A percentile compares a stretch with the other conserved stretches of the same genome.
Conservation (phyloP, 2,888 invertebrate species). For the Epirrhoe tristata region DNA sequence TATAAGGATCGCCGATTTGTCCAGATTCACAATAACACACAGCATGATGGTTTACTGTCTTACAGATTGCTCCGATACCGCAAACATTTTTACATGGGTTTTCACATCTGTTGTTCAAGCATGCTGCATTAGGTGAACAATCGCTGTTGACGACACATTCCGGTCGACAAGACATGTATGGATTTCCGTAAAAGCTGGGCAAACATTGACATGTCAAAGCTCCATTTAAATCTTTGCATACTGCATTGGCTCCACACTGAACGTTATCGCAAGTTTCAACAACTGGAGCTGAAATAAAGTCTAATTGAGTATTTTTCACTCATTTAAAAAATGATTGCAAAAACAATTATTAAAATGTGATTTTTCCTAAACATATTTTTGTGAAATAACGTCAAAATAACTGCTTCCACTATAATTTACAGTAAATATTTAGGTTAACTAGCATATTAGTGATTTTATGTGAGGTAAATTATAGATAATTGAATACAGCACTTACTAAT, state of each 20-base stretch:
- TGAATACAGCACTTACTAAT: conserved; percentile 73
- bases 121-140: conserved; percentile 89
- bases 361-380: too few species aligned
- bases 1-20: conserved; percentile 90
- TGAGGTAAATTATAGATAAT: not conserved
- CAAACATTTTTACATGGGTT: conserved; percentile 92
- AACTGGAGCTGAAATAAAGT: conserved; percentile 70
- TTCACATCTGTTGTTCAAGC: conserved; percentile 91
- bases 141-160: conserved; percentile 94
- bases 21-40: conserved; percentile 91
- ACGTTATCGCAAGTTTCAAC: conserved; percentile 87
- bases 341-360: too few species aligned
- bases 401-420: too few species aligned
- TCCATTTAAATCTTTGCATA: conserved; percentile 88
- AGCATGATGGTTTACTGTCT: conserved; percentile 90
- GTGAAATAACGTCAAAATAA: too few species aligned
- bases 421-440: too few species aligned
- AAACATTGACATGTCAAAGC: conserved; percentile 89
- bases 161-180: conserved; percentile 90
- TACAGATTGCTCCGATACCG: conserved; percentile 90
- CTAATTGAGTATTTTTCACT: not conserved
- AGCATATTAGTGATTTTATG: too few species aligned
- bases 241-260: conserved; percentile 90
- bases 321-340: not conserved
- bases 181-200: conserved; percentile 92